Evolutionary conservation across 2,888 invertebrate species (phyloP).

Genomic region (Cyclophora punctaria): DNA sequence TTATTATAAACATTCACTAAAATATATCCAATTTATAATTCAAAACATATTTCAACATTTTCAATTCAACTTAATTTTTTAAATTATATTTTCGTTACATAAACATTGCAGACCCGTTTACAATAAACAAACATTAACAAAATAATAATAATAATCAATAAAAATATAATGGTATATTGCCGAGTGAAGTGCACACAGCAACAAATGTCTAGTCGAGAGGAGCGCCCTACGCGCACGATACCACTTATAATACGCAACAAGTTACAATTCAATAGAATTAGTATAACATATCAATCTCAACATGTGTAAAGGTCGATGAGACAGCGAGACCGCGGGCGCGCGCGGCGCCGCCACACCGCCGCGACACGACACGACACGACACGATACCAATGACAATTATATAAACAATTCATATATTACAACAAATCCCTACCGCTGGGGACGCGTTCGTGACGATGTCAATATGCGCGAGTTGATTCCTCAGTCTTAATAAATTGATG

Average conservation of each 20-base stretch:
- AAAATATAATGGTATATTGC: constrained; percentile 60
- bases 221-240: constrained; percentile 7
- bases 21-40: constrained; percentile 68
- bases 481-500: constrained; percentile 75
- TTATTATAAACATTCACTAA: constrained; percentile 68
- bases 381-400: constrained; percentile 39
- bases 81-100: constrained; percentile 58
- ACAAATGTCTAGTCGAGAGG: constrained; percentile 28
- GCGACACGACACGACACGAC: constrained; percentile 18
- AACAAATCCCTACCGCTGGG: constrained; percentile 52
- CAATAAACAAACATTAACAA: constrained; percentile 69
- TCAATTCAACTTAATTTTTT: constrained; percentile 58
- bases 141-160: constrained; percentile 33
- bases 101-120: constrained; percentile 71
- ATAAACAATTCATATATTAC: constrained; percentile 46
- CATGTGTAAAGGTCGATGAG: constrained; percentile 72
- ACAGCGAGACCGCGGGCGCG: constrained; percentile 43
- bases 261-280: constrained; percentile 74
- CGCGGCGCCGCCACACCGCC: constrained; percentile 19
- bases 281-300: constrained; percentile 74
- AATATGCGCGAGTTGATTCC: constrained; percentile 72
- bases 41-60: constrained; percentile 53
- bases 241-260: constrained; percentile 68
- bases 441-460: constrained; percentile 70
- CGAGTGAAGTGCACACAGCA: constrained; percentile 52